A percentile compares a stretch with the other conserved stretches of the same genome.
Conservation (phyloP, 2,113 vertebrate species). For the Muntiacus reevesi region DNA sequence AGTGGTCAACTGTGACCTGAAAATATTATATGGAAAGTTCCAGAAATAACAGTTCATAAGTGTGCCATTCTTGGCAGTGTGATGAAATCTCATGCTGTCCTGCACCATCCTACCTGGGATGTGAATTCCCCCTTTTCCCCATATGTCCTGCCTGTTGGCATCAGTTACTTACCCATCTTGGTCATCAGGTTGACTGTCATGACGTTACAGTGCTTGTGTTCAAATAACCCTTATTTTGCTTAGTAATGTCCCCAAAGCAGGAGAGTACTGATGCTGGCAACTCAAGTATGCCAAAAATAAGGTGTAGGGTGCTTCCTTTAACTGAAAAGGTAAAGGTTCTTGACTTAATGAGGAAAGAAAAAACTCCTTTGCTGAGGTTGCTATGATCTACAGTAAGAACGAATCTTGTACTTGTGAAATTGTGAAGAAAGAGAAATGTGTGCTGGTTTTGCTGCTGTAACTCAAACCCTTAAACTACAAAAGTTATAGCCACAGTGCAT, state of each 20-base stretch:
- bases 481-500: not conserved
- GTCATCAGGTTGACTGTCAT: not conserved
- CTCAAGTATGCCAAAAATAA: not conserved
- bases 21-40: not conserved
- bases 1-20: not conserved
- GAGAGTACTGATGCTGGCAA: not conserved
- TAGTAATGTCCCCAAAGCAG: not conserved
- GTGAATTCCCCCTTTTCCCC: not conserved
- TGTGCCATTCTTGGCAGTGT: not conserved
- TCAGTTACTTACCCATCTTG: not conserved
- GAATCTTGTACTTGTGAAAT: not conserved
- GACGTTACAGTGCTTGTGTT: not conserved
- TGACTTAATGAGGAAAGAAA: not conserved
- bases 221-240: not conserved
- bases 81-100: not conserved
- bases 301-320: not conserved
- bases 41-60: not conserved
- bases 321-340: not conserved
- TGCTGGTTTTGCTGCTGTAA: not conserved
- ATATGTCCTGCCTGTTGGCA: not conserved
- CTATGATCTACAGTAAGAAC: not conserved
- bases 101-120: not conserved
- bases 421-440: not conserved
- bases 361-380: not conserved
- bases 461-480: not conserved